Conservation (phyloP, 1,140 invertebrate species). For the Limonius californicus region DNA sequence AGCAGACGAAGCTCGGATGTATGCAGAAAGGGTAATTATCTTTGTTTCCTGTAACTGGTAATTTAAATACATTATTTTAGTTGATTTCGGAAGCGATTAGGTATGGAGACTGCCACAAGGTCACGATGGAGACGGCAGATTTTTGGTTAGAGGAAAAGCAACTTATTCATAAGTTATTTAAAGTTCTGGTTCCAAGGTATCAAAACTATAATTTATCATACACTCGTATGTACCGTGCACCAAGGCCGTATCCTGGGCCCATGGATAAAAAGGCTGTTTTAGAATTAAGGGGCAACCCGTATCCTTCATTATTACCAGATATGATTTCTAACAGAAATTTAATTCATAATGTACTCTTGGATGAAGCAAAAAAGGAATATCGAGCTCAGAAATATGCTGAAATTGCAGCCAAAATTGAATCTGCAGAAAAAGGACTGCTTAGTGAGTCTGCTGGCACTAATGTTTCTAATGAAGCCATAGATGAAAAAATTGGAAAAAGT, state of each 20-base stretch:
- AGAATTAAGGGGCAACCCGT: slow-evolving; percentile 76
- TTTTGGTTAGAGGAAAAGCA: slow-evolving; percentile 89
- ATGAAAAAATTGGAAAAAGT: too few relatives aligned
- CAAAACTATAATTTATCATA: slow-evolving; percentile 65
- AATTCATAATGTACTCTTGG: slow-evolving; percentile 67
- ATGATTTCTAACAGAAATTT: slow-evolving; percentile 55
- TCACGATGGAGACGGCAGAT: slow-evolving; percentile 86
- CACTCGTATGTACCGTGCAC: slow-evolving; percentile 70
- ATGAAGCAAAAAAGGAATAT: slow-evolving; percentile 70
- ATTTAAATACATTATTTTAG: slow-evolving; percentile 53
- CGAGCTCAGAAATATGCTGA: slow-evolving; percentile 43
- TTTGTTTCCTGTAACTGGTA: too few relatives aligned
- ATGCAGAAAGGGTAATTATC: slow-evolving; percentile 71
- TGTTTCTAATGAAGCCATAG: not conserved
- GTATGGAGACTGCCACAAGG: slow-evolving; percentile 76
- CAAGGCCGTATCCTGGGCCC: slow-evolving; percentile 56
- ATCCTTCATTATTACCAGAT: slow-evolving; percentile 56
- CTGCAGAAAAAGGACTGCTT: not conserved
- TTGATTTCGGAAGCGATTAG: slow-evolving; percentile 84
- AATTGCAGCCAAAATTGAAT: slow-evolving; percentile 42
- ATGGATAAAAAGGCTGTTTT: slow-evolving; percentile 59
- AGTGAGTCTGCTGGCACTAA: not conserved
- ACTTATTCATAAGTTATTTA: slow-evolving; percentile 87
- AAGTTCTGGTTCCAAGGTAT: slow-evolving; percentile 83
- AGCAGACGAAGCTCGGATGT: slow-evolving; percentile 82